A percentile compares a stretch with the other conserved stretches of the same genome.
These are phyloP conservation scores for Brachypalpus laphriformis DNA, from an alignment of 2,888 invertebrate genomes.

Conservation along the genomic window DNA sequence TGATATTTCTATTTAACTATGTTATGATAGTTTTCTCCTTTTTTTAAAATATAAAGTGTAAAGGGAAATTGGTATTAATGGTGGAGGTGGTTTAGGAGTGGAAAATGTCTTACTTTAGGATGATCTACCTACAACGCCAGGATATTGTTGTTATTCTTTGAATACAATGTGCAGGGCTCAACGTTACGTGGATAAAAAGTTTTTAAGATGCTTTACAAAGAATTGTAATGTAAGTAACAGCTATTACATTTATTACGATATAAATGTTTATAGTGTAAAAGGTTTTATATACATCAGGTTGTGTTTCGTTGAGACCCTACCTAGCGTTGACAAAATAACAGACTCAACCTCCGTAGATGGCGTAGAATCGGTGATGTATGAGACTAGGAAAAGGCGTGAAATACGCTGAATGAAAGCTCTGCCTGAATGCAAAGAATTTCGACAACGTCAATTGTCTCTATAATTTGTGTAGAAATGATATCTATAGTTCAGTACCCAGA, in stretches of 20 bases:
- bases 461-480: too few relatives aligned
- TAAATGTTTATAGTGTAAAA: background rate
- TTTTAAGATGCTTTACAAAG: background rate
- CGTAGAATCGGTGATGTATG: too few relatives aligned
- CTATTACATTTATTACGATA: background rate
- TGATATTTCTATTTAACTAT: constrained; percentile 58
- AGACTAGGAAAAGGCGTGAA: too few relatives aligned
- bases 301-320: too few relatives aligned
- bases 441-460: too few relatives aligned
- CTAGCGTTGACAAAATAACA: too few relatives aligned
- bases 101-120: background rate
- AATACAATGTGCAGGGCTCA: background rate
- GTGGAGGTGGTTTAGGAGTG: background rate
- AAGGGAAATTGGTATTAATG: background rate
- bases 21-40: constrained; percentile 20
- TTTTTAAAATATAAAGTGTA: constrained; percentile 8
- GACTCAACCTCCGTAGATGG: too few relatives aligned
- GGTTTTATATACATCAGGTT: too few relatives aligned
- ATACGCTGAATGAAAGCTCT: too few relatives aligned
- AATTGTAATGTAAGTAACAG: background rate
- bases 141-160: background rate
- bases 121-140: background rate
- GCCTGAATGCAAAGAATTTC: too few relatives aligned
- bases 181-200: too few relatives aligned
- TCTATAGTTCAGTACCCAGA: too few relatives aligned